Evolutionary conservation across 2,113 vertebrate genomes (phyloP).

Genomic region (Ceyx margarethae): DNA sequence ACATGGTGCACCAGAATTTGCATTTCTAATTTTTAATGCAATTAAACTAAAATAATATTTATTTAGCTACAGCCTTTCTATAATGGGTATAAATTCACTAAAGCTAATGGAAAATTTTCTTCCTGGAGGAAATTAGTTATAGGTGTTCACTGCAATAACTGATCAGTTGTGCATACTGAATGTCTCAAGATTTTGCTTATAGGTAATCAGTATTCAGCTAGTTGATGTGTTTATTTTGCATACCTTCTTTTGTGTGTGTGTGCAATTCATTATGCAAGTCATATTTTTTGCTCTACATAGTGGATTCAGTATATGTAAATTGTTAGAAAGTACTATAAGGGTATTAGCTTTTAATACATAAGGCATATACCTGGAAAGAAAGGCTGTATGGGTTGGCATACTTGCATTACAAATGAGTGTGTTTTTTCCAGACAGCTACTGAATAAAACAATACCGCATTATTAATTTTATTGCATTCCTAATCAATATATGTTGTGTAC

Average conservation of each 20-base stretch:
- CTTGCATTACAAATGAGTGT: background rate
- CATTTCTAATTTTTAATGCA: slow-evolving; percentile 83
- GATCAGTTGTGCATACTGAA: slow-evolving; percentile 55
- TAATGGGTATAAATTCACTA: slow-evolving; percentile 58
- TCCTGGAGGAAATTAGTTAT: slow-evolving; percentile 61
- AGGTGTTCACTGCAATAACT: slow-evolving; percentile 54
- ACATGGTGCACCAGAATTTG: slow-evolving; percentile 71
- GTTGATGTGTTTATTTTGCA: slow-evolving; percentile 67
- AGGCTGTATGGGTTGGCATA: background rate
- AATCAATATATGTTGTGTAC: background rate
- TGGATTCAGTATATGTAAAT: slow-evolving; percentile 36
- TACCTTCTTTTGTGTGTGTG: background rate
- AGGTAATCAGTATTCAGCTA: slow-evolving; percentile 55
- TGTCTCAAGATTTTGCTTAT: slow-evolving; percentile 40
- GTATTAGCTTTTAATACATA: slow-evolving; percentile 38
- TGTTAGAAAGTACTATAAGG: slow-evolving; percentile 16
- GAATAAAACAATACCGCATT: background rate
- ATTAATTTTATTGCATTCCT: slow-evolving; percentile 9
- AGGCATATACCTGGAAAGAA: slow-evolving; percentile 19
- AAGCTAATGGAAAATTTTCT: slow-evolving; percentile 60
- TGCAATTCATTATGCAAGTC: slow-evolving; percentile 31
- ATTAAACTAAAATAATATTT: slow-evolving; percentile 81
- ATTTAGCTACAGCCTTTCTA: slow-evolving; percentile 69
- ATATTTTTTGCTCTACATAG: slow-evolving; percentile 39
- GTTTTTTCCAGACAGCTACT: background rate